Conservation (phyloP, 2,888 invertebrate species). For the Ectemnius continuus region DNA sequence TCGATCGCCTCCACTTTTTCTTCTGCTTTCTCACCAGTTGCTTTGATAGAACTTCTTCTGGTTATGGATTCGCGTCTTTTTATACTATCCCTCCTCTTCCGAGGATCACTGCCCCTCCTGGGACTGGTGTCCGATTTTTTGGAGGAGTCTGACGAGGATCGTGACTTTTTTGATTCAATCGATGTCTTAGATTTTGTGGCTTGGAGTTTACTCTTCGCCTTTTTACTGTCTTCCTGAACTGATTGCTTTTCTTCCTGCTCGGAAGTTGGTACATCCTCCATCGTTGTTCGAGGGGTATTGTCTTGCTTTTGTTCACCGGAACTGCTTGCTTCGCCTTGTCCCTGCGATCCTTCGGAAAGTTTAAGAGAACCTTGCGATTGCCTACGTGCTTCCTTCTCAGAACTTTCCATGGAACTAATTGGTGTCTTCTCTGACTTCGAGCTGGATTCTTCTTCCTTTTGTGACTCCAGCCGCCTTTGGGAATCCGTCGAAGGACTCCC, state of each 20-base stretch:
- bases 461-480: constrained; percentile 14
- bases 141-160: constrained; percentile 14
- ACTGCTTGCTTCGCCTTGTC: constrained; percentile 15
- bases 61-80: constrained; percentile 27
- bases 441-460: not conserved
- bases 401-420: not conserved
- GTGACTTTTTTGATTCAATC: not conserved
- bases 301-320: constrained; percentile 13
- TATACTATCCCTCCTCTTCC: constrained; percentile 21
- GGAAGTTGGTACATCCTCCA: constrained; percentile 21
- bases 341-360: constrained; percentile 12
- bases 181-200: constrained; percentile 19
- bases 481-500: constrained; percentile 37
- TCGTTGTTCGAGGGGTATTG: constrained; percentile 22
- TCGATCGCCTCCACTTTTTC: constrained; percentile 9
- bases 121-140: constrained; percentile 30
- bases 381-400: not conserved
- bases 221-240: not conserved
- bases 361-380: constrained; percentile 6
- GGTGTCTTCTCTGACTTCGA: constrained; percentile 29
- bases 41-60: constrained; percentile 18
- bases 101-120: constrained; percentile 16
- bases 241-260: constrained; percentile 31
- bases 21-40: constrained; percentile 9
- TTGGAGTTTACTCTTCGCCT: constrained; percentile 4